Percentiles rank a stretch among this genome's conserved stretches.
These are phyloP conservation scores for Notodonta dromedarius DNA, from an alignment of 2,888 invertebrate species.

Conservation along the genomic window DNA sequence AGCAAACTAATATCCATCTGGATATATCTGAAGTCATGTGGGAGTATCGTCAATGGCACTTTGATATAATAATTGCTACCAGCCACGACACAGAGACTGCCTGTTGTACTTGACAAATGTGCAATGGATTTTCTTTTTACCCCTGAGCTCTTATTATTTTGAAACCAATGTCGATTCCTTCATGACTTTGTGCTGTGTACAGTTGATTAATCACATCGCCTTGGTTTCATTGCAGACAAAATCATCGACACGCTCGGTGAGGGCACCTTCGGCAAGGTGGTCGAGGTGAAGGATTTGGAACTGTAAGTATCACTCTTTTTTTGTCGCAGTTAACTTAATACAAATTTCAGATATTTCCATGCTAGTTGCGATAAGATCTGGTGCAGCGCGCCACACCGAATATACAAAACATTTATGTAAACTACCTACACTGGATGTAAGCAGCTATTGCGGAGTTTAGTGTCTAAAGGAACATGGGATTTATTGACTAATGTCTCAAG, in stretches of 20 bases:
- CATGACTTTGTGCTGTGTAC: constrained; percentile 63
- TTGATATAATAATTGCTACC: constrained; percentile 20
- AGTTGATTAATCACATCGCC: constrained; percentile 60
- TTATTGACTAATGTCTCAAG: no score
- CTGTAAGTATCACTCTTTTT: constrained; percentile 87
- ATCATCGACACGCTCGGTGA: constrained; percentile 99
- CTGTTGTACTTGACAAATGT: constrained; percentile 23
- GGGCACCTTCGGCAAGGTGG: constrained; percentile 99
- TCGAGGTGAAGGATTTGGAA: constrained; percentile 98
- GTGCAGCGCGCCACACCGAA: constrained; percentile 1
- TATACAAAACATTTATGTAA: not conserved
- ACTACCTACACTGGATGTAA: not conserved
- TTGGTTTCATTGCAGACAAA: constrained; percentile 96
- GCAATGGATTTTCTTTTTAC: constrained; percentile 22
- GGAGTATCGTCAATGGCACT: constrained; percentile 55
- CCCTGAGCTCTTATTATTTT: constrained; percentile 30
- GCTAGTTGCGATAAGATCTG: constrained; percentile 1
- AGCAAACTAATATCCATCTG: constrained; percentile 33
- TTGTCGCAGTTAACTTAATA: not conserved
- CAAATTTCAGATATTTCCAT: not conserved
- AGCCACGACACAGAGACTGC: constrained; percentile 29
- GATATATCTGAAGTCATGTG: constrained; percentile 56
- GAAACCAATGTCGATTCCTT: constrained; percentile 62
- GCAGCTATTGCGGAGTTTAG: not conserved
- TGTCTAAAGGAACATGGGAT: not conserved